Evolutionary conservation across 2,888 invertebrate genomes (phyloP).

Genomic region (Meliscaeva auricollis): DNA sequence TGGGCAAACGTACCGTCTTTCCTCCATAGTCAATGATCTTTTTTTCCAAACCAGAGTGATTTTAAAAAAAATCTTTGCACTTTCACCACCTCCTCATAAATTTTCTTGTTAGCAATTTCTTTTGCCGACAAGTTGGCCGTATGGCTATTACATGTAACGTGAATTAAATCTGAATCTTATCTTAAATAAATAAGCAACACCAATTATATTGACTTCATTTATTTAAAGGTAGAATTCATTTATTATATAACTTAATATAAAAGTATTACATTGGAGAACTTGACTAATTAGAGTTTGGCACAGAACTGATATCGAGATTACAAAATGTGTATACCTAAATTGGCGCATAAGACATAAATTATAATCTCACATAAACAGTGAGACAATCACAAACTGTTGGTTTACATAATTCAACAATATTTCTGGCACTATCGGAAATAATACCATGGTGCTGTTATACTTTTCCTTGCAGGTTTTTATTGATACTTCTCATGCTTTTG

Average conservation of each 20-base stretch:
- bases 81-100: slow-evolving; percentile 2
- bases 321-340: too few relatives aligned
- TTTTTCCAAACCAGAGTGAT: slow-evolving; percentile 6
- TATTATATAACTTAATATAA: too few relatives aligned
- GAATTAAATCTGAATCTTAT: neutral
- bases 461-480: slow-evolving; percentile 1
- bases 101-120: slow-evolving; percentile 10
- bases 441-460: slow-evolving; percentile 7
- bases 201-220: too few relatives aligned
- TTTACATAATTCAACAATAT: too few relatives aligned
- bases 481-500: neutral
- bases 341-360: too few relatives aligned
- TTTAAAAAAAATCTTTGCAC: slow-evolving; percentile 10
- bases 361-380: too few relatives aligned
- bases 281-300: too few relatives aligned
- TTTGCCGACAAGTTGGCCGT: slow-evolving; percentile 20
- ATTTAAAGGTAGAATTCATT: too few relatives aligned
- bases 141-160: slow-evolving; percentile 10
- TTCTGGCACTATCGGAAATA: slow-evolving; percentile 6
- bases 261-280: too few relatives aligned
- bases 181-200: neutral
- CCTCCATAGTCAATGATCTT: slow-evolving; percentile 8
- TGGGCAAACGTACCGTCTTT: slow-evolving; percentile 11
- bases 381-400: too few relatives aligned
- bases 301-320: too few relatives aligned